These are phyloP conservation scores for Deladenus siricidicola DNA, from an alignment of 2,888 invertebrate genomes.

Conservation along the genomic window DNA sequence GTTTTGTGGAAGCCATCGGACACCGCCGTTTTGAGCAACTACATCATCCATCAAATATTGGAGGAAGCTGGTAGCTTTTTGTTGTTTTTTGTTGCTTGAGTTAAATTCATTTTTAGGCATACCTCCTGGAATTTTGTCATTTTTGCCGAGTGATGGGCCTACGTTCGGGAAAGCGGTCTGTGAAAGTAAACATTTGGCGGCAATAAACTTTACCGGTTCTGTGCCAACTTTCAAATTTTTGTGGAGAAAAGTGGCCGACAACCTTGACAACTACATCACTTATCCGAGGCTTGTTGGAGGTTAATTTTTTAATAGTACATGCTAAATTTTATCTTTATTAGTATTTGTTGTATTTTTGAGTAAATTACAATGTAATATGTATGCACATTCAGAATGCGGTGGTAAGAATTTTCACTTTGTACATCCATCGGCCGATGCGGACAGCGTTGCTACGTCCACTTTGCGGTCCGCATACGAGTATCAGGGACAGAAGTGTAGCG, in stretches of 20 bases:
- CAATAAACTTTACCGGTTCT: conserved; percentile 95
- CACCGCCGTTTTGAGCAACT: conserved; percentile 89
- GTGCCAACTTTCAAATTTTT: conserved; percentile 64
- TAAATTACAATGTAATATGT: too few species aligned
- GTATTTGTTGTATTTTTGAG: background rate
- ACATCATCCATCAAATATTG: conserved; percentile 82
- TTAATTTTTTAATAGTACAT: conserved; percentile 42
- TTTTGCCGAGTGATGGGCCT: conserved; percentile 89
- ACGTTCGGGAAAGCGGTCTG: conserved; percentile 86
- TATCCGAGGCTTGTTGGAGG: conserved; percentile 79
- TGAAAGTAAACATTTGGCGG: conserved; percentile 73
- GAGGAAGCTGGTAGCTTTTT: conserved; percentile 72
- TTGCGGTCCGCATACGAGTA: conserved; percentile 89
- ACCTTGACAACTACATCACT: conserved; percentile 72
- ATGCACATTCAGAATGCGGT: too few species aligned
- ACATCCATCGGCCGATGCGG: conserved; percentile 78
- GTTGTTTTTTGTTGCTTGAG: background rate
- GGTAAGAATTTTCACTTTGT: conserved; percentile 98
- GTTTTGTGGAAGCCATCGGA: conserved; percentile 98
- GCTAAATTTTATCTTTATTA: background rate
- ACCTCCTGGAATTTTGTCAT: conserved; percentile 91
- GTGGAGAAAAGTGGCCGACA: conserved; percentile 84
- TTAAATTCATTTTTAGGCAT: conserved; percentile 55
- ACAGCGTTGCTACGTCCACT: conserved; percentile 70
- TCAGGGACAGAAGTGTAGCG: conserved; percentile 92